phyloP scores from a whole-genome alignment of 2,113 vertebrate species.

The Chionomys nivalis region DNA sequence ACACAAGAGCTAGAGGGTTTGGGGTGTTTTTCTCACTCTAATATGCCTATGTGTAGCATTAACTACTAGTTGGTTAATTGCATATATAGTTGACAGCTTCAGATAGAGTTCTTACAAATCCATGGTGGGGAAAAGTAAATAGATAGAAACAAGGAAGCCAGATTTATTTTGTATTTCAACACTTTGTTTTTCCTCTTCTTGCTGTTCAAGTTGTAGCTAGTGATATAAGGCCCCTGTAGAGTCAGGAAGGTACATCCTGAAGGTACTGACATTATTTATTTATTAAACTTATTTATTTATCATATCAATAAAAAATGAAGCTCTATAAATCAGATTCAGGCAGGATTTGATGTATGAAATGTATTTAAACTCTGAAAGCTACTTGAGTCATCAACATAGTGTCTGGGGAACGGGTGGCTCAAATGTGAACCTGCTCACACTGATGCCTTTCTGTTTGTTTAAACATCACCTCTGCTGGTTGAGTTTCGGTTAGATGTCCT shows the following conservation, averaged over 20 bases:
- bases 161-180: slow-evolving; percentile 17
- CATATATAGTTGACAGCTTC: not conserved
- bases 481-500: not conserved
- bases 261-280: slow-evolving; percentile 78
- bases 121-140: not conserved
- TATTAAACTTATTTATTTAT: slow-evolving; percentile 79
- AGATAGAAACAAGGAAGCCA: slow-evolving; percentile 37
- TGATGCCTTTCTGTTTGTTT: not conserved
- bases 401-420: slow-evolving; percentile 30
- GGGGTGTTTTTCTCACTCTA: not conserved
- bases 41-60: not conserved
- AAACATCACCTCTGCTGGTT: not conserved
- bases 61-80: not conserved
- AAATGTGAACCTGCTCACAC: not conserved
- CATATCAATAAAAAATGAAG: slow-evolving; percentile 77
- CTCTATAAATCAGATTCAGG: slow-evolving; percentile 60
- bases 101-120: not conserved
- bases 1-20: not conserved
- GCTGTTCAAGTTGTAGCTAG: slow-evolving; percentile 19
- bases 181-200: not conserved
- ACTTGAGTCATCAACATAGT: slow-evolving; percentile 1
- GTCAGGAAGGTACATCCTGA: slow-evolving; percentile 63
- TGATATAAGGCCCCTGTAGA: slow-evolving; percentile 42
- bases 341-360: slow-evolving; percentile 61
- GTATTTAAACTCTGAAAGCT: slow-evolving; percentile 66